These are phyloP conservation scores for Amblyopsis rosae DNA, from an alignment of 2,113 vertebrate genomes.

Conservation along the genomic window DNA sequence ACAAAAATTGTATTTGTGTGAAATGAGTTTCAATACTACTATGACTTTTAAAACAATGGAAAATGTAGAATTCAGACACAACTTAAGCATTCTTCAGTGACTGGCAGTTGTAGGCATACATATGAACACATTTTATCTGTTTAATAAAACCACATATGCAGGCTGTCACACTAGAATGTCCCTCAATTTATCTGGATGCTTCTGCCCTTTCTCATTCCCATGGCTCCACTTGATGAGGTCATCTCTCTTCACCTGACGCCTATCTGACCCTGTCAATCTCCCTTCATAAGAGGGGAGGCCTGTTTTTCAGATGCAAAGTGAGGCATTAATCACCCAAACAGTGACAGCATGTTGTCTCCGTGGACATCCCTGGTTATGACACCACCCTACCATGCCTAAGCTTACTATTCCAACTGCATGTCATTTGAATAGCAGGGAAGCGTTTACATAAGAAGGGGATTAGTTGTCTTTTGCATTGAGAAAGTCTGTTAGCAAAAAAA, in stretches of 20 bases:
- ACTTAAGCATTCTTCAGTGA: too few relatives aligned
- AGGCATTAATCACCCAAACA: slow-evolving; percentile 52
- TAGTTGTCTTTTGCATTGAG: slow-evolving; percentile 57
- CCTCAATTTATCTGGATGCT: slow-evolving; percentile 4
- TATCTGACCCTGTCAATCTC: slow-evolving; percentile 16
- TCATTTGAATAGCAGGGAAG: slow-evolving; percentile 67
- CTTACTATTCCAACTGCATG: slow-evolving; percentile 61
- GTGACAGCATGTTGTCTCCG: slow-evolving; percentile 47
- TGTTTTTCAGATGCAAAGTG: slow-evolving; percentile 30
- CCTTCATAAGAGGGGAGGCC: slow-evolving; percentile 2
- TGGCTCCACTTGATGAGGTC: slow-evolving; percentile 21
- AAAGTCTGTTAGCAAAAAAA: background rate
- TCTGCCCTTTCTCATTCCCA: slow-evolving; percentile 9
- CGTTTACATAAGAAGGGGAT: slow-evolving; percentile 68
- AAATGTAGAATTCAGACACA: too few relatives aligned
- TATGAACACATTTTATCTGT: too few relatives aligned
- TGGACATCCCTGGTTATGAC: slow-evolving; percentile 50
- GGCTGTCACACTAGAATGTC: slow-evolving; percentile 1
- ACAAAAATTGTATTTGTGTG: too few relatives aligned
- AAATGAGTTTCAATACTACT: too few relatives aligned
- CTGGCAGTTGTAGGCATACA: too few relatives aligned
- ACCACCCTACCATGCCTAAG: slow-evolving; percentile 48
- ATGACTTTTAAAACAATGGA: too few relatives aligned
- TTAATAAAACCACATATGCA: slow-evolving; percentile 6
- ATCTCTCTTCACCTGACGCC: slow-evolving; percentile 17